Evolutionary conservation across 2,797 vertebrate species (phyloP), one percentile per base, ranked within the genome.

Genomic region (Aulostomus chinensis): DNA sequence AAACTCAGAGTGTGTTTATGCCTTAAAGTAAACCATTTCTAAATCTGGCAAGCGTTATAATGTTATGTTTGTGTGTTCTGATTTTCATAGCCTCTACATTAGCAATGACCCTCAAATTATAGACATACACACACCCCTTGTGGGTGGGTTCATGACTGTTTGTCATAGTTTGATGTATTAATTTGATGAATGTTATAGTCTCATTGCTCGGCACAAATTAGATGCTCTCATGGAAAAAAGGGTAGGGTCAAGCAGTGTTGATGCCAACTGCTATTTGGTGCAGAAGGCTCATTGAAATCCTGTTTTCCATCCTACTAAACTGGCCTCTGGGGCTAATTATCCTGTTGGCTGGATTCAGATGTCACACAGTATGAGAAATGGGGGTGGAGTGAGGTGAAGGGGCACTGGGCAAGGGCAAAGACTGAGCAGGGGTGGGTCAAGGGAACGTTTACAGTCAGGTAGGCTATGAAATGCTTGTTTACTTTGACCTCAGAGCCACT

Each of bases 311-410:
- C 48, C 68, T 70, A 58, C 61, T 76, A 64, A 80, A 77, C 72
- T 76, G 78, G 79, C 83, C 78, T 83, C 55, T 75, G 73, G 81
- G 84, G 81, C 78, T 83, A 85, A 90, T 89, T 86, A 84, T 87
- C 73, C 78, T 9, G 77, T 84, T 81, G 85, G 83, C 68, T 88
- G 70, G 68, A 83, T 84, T 89, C 83, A 88, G 85, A 85, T 84
- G 80, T 78, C 78, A 80, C 84, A 76, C 65, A 54, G 52, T 72
- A 68, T 65, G 68, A 68, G 50, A 14, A 32, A 20, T 10, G 14
- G 8, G 33, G 41, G 11, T 32, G 10, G 20, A 17, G 37, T 4
- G 39, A 32, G 33, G 38, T 14, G 43, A 33, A 26, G 40, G 58
- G 58, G 58, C 40, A 58, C 4, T 6, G 56, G 60, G 62, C 54